Evolutionary conservation across 2,113 vertebrate species (phyloP).

Genomic region (Callaeas wilsoni): DNA sequence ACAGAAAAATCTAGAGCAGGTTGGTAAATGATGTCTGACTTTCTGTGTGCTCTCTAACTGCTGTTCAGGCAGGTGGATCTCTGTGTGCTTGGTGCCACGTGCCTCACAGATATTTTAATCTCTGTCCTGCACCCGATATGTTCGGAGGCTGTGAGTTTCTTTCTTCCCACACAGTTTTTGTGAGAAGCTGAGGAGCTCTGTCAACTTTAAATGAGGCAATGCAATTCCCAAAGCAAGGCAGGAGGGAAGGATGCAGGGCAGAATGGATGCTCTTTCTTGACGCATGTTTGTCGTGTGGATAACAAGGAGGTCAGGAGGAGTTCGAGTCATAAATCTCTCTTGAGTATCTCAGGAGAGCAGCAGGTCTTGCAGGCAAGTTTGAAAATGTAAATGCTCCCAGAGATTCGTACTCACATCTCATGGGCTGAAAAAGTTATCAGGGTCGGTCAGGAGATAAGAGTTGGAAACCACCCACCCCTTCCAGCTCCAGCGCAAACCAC

Average conservation of each 20-base stretch:
- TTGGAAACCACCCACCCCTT: not conserved
- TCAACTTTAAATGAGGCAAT: not conserved
- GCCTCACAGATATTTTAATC: slow-evolving; percentile 23
- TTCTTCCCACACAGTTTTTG: not conserved
- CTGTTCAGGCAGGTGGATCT: not conserved
- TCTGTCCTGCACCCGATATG: not conserved
- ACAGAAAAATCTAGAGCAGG: not conserved
- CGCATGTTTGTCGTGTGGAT: not conserved
- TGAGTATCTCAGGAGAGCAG: not conserved
- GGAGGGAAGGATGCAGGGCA: not conserved
- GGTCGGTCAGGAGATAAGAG: not conserved
- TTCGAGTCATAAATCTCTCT: not conserved
- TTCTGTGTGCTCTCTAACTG: not conserved
- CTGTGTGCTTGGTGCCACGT: not conserved
- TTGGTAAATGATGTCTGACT: not conserved
- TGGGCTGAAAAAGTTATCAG: not conserved
- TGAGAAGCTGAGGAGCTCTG: not conserved
- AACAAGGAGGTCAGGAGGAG: not conserved
- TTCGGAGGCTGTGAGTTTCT: not conserved
- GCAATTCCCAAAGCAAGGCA: not conserved
- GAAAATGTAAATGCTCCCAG: not conserved
- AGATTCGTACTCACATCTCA: rapidly evolving
- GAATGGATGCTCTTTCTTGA: not conserved
- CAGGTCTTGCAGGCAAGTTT: not conserved
- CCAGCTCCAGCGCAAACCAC: not conserved